These are phyloP conservation scores for Cydia splendana DNA, from an alignment of 1,140 invertebrate genomes.

Conservation along the genomic window DNA sequence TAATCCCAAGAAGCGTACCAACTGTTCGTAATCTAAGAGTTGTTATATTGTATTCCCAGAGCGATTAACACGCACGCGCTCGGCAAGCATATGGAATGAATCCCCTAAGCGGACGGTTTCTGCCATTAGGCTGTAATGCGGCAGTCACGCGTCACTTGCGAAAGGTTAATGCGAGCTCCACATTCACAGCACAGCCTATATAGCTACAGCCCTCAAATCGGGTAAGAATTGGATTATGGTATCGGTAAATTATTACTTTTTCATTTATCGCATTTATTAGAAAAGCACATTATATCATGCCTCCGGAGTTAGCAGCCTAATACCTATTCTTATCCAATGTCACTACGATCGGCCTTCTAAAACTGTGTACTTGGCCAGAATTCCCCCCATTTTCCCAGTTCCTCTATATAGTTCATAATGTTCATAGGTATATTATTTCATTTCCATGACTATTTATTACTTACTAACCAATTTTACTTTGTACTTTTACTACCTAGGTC, in stretches of 20 bases:
- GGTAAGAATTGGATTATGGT: neutral
- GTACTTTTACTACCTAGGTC: too few species aligned
- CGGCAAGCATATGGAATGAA: neutral
- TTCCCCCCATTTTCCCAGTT: too few species aligned
- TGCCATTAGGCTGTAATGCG: slow-evolving; percentile 16
- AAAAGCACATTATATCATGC: too few species aligned
- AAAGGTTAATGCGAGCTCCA: slow-evolving; percentile 14
- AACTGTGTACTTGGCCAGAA: too few species aligned
- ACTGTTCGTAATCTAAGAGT: neutral
- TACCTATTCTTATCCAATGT: too few species aligned
- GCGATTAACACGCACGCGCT: neutral
- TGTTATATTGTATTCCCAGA: neutral
- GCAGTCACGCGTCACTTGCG: slow-evolving; percentile 17
- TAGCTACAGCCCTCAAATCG: neutral
- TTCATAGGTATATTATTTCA: too few species aligned
- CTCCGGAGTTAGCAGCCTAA: too few species aligned
- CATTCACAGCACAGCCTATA: neutral
- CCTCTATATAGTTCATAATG: too few species aligned
- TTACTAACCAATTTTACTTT: too few species aligned
- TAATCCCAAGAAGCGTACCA: neutral
- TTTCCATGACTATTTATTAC: too few species aligned
- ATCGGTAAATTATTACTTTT: neutral
- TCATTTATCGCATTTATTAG: too few species aligned
- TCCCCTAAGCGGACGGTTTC: neutral
- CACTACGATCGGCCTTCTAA: too few species aligned